Evolutionary conservation across 2,113 vertebrate species (phyloP), one percentile per base, ranked within the genome.

Genomic region (Pristiophorus japonicus): DNA sequence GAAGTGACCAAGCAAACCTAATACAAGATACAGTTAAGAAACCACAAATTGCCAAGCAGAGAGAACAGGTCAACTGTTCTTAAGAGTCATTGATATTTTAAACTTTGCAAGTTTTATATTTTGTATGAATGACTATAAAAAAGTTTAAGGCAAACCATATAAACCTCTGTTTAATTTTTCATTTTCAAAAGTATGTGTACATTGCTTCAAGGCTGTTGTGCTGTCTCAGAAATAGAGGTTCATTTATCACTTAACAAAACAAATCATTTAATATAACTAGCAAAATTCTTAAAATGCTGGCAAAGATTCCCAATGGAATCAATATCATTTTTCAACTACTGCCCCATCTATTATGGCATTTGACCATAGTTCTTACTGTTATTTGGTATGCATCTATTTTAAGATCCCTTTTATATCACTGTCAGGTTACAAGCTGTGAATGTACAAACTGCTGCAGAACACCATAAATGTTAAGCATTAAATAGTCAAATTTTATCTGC

Each of bases 61-160:
- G 42, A 42, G 12, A 94, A 94, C 93, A 94, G 65, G 42, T 94
- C 65, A 94, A 70, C 93, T 94, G 65, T 51, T 94, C 34, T 42
- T 38, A 51, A 20, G 27, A 70, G 27, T 94, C 42, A 73, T 30
- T 51, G 66, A 70, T 94, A 66, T 73, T 94, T 94, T 70, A 34
- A 94, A 94, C 42, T 94, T 51, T 67, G 62, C 42, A 73, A 70
- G 66, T 94, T 94, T 94, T 94, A 51, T 70, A 34, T 12, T 67
- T 73, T 94, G n/a, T 94, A 94, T 51, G 93, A 93, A 93, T 93
- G n/a, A 73, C 66, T 94, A 73, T 73, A 73, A 94, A 94, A 94
- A 73, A 73, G 93, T 94, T 94, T 94, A 94, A 94, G 93, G 93
- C 93, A 94, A 94, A 94, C 59, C 18, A 92, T 63, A 92, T 59